Percentiles rank a stretch among this genome's conserved stretches.
Conservation (phyloP, 2,113 vertebrate species). For the Ammodytes dubius region DNA sequence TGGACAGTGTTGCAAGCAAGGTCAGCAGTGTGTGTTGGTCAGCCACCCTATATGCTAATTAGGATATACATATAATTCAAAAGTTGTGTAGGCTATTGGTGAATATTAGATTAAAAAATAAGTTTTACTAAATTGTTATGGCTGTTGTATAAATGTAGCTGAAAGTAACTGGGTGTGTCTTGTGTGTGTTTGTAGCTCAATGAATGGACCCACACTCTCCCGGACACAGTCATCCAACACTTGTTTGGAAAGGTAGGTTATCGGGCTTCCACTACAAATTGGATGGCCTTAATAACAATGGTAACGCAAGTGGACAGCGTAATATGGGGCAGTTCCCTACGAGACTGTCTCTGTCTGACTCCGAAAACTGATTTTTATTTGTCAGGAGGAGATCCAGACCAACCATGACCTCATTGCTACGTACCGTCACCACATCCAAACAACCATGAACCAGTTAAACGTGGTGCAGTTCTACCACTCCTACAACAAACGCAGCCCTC, state of each 20-base stretch:
- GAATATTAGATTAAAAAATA: background rate
- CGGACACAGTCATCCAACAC: constrained; percentile 92
- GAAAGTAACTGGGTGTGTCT: background rate
- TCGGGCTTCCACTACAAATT: background rate
- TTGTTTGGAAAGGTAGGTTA: constrained; percentile 92
- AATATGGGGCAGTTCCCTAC: too few relatives aligned
- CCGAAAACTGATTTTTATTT: constrained; percentile 36
- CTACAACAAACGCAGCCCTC: constrained; percentile 90
- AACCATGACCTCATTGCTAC: constrained; percentile 91
- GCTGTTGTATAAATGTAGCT: background rate
- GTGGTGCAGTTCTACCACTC: constrained; percentile 92
- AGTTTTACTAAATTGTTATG: too few relatives aligned
- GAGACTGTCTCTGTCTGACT: background rate
- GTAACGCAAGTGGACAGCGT: background rate
- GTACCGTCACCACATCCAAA: constrained; percentile 92
- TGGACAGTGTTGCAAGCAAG: constrained; percentile 94
- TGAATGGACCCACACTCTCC: constrained; percentile 92
- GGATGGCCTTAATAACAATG: background rate
- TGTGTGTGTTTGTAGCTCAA: constrained; percentile 85
- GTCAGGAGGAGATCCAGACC: constrained; percentile 92
- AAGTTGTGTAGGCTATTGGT: background rate
- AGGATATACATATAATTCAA: background rate
- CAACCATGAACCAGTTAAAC: constrained; percentile 93
- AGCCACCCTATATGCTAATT: background rate
- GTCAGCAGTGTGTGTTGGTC: constrained; percentile 67